Evolutionary conservation across 1,140 invertebrate genomes (phyloP).

Genomic region (Sipha flava): DNA sequence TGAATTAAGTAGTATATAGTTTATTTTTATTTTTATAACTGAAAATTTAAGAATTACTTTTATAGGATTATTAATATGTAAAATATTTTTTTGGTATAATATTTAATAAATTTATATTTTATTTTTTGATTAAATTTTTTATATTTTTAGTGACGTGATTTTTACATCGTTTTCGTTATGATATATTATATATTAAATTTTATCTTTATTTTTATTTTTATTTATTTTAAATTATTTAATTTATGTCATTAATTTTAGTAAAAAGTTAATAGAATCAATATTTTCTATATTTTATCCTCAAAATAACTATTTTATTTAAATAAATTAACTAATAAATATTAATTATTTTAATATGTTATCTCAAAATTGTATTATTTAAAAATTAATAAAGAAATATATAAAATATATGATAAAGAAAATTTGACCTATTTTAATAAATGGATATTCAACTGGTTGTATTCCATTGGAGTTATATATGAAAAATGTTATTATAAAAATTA

Average conservation of each 20-base stretch:
- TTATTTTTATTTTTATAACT: conserved; percentile 63
- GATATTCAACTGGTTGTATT: neutral
- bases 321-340: neutral
- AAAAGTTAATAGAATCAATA: too few species aligned
- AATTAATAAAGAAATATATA: neutral
- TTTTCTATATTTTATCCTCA: too few species aligned
- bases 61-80: conserved; percentile 49
- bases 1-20: conserved; percentile 57
- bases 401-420: neutral
- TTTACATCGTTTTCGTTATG: conserved; percentile 52
- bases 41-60: conserved; percentile 52
- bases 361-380: neutral
- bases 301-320: neutral
- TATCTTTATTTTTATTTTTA: neutral
- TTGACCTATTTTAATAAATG: neutral
- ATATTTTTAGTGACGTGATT: conserved; percentile 51
- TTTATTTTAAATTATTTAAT: neutral
- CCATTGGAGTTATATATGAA: neutral
- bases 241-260: conserved; percentile 4
- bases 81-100: neutral
- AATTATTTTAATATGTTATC: neutral
- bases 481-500: neutral
- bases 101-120: neutral
- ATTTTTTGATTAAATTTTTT: conserved; percentile 30
- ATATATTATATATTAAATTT: conserved; percentile 48